Evolutionary conservation across 2,797 vertebrate genomes (phyloP).

Genomic region (Phrynocephalus forsythii): DNA sequence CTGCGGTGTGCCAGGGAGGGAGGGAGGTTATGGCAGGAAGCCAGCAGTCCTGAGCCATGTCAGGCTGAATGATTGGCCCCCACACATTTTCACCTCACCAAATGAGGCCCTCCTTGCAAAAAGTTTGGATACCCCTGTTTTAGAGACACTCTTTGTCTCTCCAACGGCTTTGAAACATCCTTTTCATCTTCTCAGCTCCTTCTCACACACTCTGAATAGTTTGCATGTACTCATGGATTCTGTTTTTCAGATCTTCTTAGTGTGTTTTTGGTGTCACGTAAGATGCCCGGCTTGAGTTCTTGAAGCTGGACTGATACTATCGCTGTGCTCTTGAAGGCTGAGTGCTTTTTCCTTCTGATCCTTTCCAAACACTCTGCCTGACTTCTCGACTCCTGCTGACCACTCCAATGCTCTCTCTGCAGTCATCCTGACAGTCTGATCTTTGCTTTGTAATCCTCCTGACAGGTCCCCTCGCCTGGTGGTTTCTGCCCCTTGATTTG

Average conservation of each 20-base stretch:
- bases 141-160: not conserved
- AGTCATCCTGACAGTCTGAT: not conserved
- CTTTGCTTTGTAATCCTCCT: constrained; percentile 5
- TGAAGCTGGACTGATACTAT: not conserved
- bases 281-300: constrained; percentile 7
- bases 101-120: no score
- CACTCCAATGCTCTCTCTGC: not conserved
- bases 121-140: no score
- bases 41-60: no score
- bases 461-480: not conserved
- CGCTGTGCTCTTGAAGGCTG: not conserved
- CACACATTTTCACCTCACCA: no score
- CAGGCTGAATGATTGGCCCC: no score
- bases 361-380: constrained; percentile 8
- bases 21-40: no score
- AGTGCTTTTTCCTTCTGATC: not conserved
- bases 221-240: not conserved
- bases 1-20: no score
- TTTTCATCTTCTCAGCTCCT: not conserved
- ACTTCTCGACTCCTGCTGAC: not conserved
- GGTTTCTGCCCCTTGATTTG: no score
- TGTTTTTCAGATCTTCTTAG: not conserved
- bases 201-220: not conserved
- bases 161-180: not conserved
- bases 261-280: not conserved